Base-by-base conservation (phyloP, 2,888 invertebrate genomes). In the Pimpla rufipes region DNA sequence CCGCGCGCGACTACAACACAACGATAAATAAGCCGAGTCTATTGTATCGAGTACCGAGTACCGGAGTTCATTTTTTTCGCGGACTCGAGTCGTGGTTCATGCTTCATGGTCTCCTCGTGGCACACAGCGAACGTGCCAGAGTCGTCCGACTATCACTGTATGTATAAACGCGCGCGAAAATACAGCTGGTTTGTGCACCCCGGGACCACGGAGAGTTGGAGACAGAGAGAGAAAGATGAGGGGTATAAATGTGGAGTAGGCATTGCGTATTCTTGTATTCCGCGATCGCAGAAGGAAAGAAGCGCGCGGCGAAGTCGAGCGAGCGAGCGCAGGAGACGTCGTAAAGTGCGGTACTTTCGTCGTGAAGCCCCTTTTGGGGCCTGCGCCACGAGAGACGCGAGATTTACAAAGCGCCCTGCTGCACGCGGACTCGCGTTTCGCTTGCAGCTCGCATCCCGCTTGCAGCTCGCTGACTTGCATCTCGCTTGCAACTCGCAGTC, bases 311-410 rank as follows among this genome's bases (percentile, higher is more conserved):
- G 57, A 73, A 73, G 67, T 77, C 66, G 71, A 21, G 59, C 45
- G n/a, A n/a, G n/a, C n/a, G n/a, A n/a, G n/a, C n/a, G n/a, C n/a
- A n/a, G n/a, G 74, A 74, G 82, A 82, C 68, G 45, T 82, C 78
- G 78, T 78, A 78, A 78, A 82, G 78, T 74, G 74, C n/a, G 74
- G 78, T 78, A 82, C 82, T n/a, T 82, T 55, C 66, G 67, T 82
- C 78, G 67, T 82, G 82, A 78, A 82, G 78, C 78, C 74, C 68
- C 74, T 82, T 82, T 82, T 78, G n/a, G 74, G 82, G 59, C 55
- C 62, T 73, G 47, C 73, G 40, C 45, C 18, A 29, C 45, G 42
- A n/a, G 64, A 67, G 68, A 59, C 29, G 78, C 74, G 68, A 82
- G 74, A 81, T 82, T 68, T 78, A 81, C 81, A 82, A 74, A 82